Evolutionary conservation across 2,888 invertebrate genomes (phyloP), one percentile per base, ranked within the genome.

Genomic region (Idaea biselata): DNA sequence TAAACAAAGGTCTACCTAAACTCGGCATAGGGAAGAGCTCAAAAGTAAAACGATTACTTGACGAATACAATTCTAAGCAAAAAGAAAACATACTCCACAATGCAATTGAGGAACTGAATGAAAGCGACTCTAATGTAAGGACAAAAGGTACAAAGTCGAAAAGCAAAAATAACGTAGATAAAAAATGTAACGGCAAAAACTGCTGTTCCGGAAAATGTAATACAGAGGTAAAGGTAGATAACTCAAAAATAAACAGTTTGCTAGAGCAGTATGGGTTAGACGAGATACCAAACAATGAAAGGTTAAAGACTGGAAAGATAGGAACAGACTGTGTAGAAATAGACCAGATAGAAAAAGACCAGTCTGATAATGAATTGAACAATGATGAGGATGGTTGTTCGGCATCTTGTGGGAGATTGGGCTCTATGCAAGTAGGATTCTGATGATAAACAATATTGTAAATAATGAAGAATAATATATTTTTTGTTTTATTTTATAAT

Each of bases 1-100:
- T 99, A 1, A 99, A 99, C 86, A 95, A 96, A 88, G 99, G 99
- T 1, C 87, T 98, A 58, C 99, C 99, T 0, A 96, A 95, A 83
- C 93, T 98, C 58, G 98, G 97, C n/a, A 96, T 98, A 44, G 97
- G 97, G 2, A 98, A 98, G 85, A 96, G 96, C 62, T 97, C 96
- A n/a, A 96, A 96, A 82, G 95, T 95, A 0, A 95, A 95, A 72
- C 93, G 93, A 73, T 93, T 95, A 91, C 87, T 95, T 54, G 93
- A 94, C 32, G 93, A 94, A 73, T 94, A 94, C 67, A 70, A 88
- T 70, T 76, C 82, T 63, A 85, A 78, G n/a, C n/a, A n/a, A 63
- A 81, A 85, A 68, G 68, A 59, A 70, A 71, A 25, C 69, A 32
- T 53, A 58, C 67, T 85, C 64, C 67, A 72, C 54, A 60, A 77